phyloP scores from a whole-genome alignment of 1,140 invertebrate genomes.

The Halesus radiatus region DNA sequence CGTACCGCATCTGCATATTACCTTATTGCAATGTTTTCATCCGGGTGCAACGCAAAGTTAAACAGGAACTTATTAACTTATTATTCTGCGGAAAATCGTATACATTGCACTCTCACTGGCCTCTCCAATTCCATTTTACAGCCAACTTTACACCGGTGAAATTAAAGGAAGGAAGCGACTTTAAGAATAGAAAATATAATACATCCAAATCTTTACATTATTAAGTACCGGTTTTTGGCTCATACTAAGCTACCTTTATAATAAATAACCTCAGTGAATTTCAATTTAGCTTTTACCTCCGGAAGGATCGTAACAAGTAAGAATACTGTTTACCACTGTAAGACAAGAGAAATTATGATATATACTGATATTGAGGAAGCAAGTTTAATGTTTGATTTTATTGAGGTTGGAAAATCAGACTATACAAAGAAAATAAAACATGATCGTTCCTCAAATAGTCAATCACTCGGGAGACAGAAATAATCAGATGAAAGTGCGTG shows the following conservation, averaged over 20 bases:
- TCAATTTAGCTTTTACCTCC: neutral
- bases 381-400: neutral
- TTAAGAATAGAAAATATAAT: constrained; percentile 17
- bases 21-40: constrained; percentile 45
- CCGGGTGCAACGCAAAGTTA: constrained; percentile 43
- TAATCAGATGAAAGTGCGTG: neutral
- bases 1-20: constrained; percentile 27
- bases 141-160: neutral
- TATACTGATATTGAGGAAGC: too few relatives aligned
- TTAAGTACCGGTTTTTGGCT: constrained; percentile 32
- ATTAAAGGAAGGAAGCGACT: neutral
- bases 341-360: too few relatives aligned
- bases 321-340: too few relatives aligned
- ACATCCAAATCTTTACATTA: constrained; percentile 25
- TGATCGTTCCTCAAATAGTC: neutral
- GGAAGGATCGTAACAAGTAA: too few relatives aligned
- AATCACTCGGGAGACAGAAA: neutral
- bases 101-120: constrained; percentile 57
- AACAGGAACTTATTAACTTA: constrained; percentile 21
- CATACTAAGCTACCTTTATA: neutral
- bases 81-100: constrained; percentile 54
- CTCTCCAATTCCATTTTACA: constrained; percentile 37
- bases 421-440: neutral
- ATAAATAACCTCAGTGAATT: constrained; percentile 7
- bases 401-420: neutral